Base-by-base conservation (phyloP, 2,797 vertebrate genomes). In the Heliangelus exortis region DNA sequence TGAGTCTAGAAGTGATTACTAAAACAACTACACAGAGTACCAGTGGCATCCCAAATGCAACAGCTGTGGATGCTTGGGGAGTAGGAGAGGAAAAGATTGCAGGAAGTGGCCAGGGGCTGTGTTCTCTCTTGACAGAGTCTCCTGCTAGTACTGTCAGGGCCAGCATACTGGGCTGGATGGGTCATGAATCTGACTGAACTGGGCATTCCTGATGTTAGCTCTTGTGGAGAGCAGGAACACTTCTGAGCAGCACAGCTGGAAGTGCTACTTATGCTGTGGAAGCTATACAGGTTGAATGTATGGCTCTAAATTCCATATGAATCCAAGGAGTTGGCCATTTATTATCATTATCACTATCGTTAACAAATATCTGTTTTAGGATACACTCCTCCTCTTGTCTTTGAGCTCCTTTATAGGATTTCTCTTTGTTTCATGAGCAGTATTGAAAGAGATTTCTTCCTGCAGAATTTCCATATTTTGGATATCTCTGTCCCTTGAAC, bases 141-240 rank as follows among this genome's bases (percentile, higher is more conserved):
- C 15, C 33, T 65, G 14, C 29, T 66, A 4, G 7, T 62, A n/a
- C 69, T 91, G 4, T 71, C 1, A 1, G 39, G 45, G 84, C 6
- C n/a, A 15, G 12, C 0, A 0, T 61, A 12, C 11, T 75, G 34
- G 43, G 33, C 23, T 81, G 31, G 16, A 11, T 54, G 45, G 53
- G 16, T 88, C 65, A 26, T 0, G 0, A 45, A 33, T 47, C 41
- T 3, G 4, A 3, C 8, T 0, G 1, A 67, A 25, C 2, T 75
- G 43, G 57, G 15, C 26, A 8, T 71, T 88, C 67, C 34, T 66
- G 47, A 5, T 14, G 14, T 48, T 53, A 53, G 21, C 16, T 72
- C 12, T 54, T 86, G 29, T 62, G 25, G 8, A 26, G 36, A 68
- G 54, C 61, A 90, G 69, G 83, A 92, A 29, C 41, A 17, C 17